Evolutionary conservation across 2,113 vertebrate genomes (phyloP), one percentile per base, ranked within the genome.

Genomic region (Engraulis encrasicolus): DNA sequence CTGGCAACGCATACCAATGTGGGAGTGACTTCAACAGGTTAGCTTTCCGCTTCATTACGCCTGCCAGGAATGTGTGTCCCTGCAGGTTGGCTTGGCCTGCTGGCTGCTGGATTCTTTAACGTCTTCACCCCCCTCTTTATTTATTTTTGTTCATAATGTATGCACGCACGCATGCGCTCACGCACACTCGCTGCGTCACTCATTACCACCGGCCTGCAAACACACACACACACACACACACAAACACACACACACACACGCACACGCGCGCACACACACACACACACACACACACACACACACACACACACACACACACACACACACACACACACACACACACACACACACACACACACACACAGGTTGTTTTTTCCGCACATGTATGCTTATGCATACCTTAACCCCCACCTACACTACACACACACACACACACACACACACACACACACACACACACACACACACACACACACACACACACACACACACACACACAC

Each of bases 401-500:
- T n/a, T n/a, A n/a, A n/a, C n/a, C n/a, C n/a, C n/a, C n/a, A n/a
- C n/a, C n/a, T 45, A 9, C 40, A 45, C 40, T 27, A 34, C 61
- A 34, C 61, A 15, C 61, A 34, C 61, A 12, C 6, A 34, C 15
- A 27, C 61, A 71, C 34, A 14, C 66, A 14, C 4, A 7, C 27
- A 23, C 52, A 20, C 2, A 23, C 58, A 2, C n/a, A 6, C 58
- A 18, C 45, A 49, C 45, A 48, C 78, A 80, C 78, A 80, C 45
- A 50, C 45, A 49, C 36, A 79, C 78, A 79, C 78, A 79, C 37
- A 48, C 37, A 11, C 74, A 79, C 50, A 79, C 50, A 40, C 82
- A 15, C 34, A 48, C 36, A 83, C 20, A 86, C 58, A 58, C 18
- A 81, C 71, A 79, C 36, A 50, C 11, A 77, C 37, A 52, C 80